Evolutionary conservation across 2,797 vertebrate species (phyloP), one percentile per base, ranked within the genome.

Genomic region (Eutrigla gurnardus): DNA sequence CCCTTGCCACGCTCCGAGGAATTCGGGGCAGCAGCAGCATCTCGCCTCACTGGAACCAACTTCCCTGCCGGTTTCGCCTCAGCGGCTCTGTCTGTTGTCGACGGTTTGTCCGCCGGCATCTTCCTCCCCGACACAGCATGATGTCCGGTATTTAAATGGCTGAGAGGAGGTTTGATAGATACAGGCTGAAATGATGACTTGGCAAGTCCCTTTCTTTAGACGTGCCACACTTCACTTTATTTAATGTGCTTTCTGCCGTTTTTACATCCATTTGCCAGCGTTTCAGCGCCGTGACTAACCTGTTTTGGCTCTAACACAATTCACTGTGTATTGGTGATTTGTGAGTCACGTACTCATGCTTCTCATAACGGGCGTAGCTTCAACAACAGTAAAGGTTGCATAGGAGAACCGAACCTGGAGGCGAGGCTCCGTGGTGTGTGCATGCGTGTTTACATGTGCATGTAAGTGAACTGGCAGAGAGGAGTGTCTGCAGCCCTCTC

Each of bases 41-140:
- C 79, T 86, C 77, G 70, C 81, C 78, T 90, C 84, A 32, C 70
- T 86, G 75, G 49, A 78, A 50, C 43, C 61, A 11, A 49, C 76
- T 69, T 52, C 63, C 77, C 69, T 73, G 63, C 74, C 37, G 70
- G 77, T 78, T 85, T 72, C 0, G 45, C 73, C 54, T 83, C 80
- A 73, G 75, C 61, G 47, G 59, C 53, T 75, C 76, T 76, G 73
- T 80, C 78, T 81, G 70, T 81, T 65, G 66, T 73, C 40, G 12
- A 46, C 33, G 10, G 52, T 71, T 73, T 72, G 70, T 77, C 57
- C 39, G 40, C 54, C 9, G 25, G 70, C 65, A 55, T 84, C 61
- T 81, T 70, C 62, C 12, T 65, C 12, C 65, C 40, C 64, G 18
- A 36, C 50, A 3, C 63, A 62, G 57, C 25, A 9, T 63, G 75